Percentiles rank a stretch among this genome's conserved stretches.
Evolutionary conservation across 2,113 vertebrate species (phyloP).

Genomic region (Fregetta grallaria): DNA sequence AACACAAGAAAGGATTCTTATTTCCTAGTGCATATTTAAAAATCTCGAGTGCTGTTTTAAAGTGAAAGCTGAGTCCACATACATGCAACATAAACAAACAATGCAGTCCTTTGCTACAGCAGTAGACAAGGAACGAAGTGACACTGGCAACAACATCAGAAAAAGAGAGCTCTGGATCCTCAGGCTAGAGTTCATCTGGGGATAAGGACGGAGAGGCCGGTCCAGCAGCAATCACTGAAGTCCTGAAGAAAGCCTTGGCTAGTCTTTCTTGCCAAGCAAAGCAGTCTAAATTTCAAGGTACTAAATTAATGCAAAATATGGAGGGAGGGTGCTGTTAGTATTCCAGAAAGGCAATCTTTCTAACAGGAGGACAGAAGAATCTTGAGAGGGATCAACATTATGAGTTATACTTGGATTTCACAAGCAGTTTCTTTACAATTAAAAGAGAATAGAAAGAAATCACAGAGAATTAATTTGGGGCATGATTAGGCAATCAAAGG

Average conservation of each 20-base stretch:
- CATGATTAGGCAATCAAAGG: neutral
- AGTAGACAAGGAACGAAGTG: neutral
- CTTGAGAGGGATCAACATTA: neutral
- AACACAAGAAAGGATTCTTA: neutral
- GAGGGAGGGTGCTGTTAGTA: neutral
- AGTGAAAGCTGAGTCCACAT: neutral
- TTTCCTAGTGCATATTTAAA: neutral
- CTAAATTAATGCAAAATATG: neutral
- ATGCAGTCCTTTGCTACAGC: neutral
- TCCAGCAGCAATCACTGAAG: neutral
- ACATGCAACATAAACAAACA: neutral
- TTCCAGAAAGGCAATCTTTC: neutral
- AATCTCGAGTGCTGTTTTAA: neutral
- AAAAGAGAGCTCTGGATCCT: neutral
- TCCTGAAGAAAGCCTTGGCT: neutral
- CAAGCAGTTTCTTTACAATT: neutral
- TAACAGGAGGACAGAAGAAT: neutral
- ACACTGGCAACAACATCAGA: neutral
- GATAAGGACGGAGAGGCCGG: neutral
- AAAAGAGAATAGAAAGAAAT: neutral
- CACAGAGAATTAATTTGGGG: neutral
- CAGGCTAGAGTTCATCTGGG: neutral
- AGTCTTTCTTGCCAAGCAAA: neutral
- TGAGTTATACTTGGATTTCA: neutral
- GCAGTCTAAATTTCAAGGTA: neutral